phyloP scores from a whole-genome alignment of 2,888 invertebrate genomes.

The Drosophila yooni region DNA sequence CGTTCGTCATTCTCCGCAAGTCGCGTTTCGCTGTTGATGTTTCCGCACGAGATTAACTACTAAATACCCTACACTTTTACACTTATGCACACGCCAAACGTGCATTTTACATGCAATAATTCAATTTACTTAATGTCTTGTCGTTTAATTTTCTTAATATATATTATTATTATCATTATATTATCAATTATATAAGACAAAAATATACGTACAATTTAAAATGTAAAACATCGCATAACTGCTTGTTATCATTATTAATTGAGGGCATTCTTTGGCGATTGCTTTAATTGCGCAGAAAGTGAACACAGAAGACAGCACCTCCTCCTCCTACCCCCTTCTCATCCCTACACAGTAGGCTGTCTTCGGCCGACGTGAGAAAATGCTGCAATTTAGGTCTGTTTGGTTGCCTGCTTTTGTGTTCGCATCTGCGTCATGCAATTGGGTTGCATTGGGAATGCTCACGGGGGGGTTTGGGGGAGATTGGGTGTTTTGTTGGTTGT shows the following conservation, averaged over 20 bases:
- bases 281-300: conserved; percentile 43
- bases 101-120: conserved; percentile 55
- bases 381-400: conserved; percentile 46
- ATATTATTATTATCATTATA: not conserved
- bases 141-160: conserved; percentile 8
- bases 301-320: conserved; percentile 1
- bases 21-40: conserved; percentile 51
- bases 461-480: conserved; percentile 2
- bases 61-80: conserved; percentile 46
- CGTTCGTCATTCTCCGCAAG: conserved; percentile 14
- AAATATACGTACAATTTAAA: too few relatives aligned
- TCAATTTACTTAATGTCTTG: conserved; percentile 29
- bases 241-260: conserved; percentile 34
- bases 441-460: conserved; percentile 54
- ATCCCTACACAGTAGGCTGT: conserved; percentile 5
- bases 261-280: conserved; percentile 21
- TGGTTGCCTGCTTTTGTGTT: conserved; percentile 40
- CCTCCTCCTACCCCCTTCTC: not conserved
- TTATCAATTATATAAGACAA: not conserved
- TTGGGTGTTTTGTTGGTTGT: conserved; percentile 15
- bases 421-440: conserved; percentile 78
- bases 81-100: conserved; percentile 44
- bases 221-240: not conserved
- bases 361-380: conserved; percentile 8
- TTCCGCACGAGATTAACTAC: conserved; percentile 44